These are phyloP conservation scores for Centrocercus urophasianus DNA, from an alignment of 2,113 vertebrate species.

Conservation along the genomic window DNA sequence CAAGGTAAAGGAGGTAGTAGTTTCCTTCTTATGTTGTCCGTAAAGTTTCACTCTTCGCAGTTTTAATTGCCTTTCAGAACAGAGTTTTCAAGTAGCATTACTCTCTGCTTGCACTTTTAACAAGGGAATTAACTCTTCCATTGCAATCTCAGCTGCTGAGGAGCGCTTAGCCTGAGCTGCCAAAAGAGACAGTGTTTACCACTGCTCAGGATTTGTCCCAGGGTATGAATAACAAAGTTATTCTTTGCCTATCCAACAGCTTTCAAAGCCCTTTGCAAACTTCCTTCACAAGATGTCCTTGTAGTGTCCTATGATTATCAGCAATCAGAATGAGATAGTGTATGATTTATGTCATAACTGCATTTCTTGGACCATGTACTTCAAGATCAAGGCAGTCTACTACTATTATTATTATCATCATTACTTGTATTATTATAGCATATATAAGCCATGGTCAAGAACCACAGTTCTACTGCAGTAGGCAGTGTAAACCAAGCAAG, in stretches of 20 bases:
- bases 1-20: not conserved
- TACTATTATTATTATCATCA: not conserved
- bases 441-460: not conserved
- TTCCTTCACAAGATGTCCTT: not conserved
- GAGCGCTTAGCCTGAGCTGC: not conserved
- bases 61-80: constrained; percentile 41
- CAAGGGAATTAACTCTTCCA: not conserved
- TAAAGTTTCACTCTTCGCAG: not conserved
- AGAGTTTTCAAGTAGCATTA: not conserved
- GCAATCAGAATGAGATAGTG: not conserved
- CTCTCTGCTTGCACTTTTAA: not conserved
- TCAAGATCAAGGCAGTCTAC: not conserved
- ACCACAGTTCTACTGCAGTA: not conserved
- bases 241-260: not conserved
- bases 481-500: not conserved
- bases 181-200: not conserved
- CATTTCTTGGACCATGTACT: not conserved
- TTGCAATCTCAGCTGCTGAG: not conserved
- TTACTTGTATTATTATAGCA: not conserved
- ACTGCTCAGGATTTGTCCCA: not conserved
- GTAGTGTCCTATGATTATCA: not conserved
- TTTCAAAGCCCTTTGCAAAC: not conserved
- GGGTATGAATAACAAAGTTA: not conserved
- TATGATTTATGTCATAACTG: not conserved
- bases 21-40: not conserved